Percentiles rank a stretch among this genome's conserved stretches.
phyloP scores from a whole-genome alignment of 2,797 vertebrate genomes.

The Pseudochirops corinnae region DNA sequence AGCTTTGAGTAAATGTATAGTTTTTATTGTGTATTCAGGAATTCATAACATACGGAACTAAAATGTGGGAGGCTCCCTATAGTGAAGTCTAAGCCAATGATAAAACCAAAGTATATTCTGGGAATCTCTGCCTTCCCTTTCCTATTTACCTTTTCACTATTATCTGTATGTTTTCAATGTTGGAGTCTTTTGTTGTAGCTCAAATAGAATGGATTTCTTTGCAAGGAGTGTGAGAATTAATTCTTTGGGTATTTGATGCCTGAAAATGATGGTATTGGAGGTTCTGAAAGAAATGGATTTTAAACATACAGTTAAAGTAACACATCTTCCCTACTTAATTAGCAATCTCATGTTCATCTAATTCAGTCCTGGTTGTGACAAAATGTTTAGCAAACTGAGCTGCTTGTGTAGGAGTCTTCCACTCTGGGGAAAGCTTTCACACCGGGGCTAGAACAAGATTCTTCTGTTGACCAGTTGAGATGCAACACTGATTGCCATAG shows the following conservation, averaged over 20 bases:
- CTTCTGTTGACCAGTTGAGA: background rate
- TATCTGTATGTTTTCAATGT: slow-evolving; percentile 44
- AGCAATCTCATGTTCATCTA: slow-evolving; percentile 39
- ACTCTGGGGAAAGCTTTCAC: background rate
- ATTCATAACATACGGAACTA: background rate
- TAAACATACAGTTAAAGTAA: slow-evolving; percentile 31
- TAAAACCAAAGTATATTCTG: background rate
- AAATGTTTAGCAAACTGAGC: slow-evolving; percentile 44
- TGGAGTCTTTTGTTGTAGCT: slow-evolving; percentile 57
- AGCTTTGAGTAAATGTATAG: background rate
- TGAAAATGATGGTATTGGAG: slow-evolving; percentile 28
- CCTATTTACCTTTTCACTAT: slow-evolving; percentile 46
- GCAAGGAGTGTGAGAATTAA: slow-evolving; percentile 40
- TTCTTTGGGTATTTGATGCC: slow-evolving; percentile 10
- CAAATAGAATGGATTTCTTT: slow-evolving; percentile 50
- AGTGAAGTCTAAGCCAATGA: background rate
- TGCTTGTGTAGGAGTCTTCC: background rate
- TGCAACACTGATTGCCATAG: background rate
- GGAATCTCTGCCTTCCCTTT: background rate
- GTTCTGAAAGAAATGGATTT: slow-evolving; percentile 36
- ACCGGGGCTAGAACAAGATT: background rate
- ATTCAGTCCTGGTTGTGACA: slow-evolving; percentile 54
- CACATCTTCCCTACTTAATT: slow-evolving; percentile 14
- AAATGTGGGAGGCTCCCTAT: background rate
- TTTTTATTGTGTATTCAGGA: background rate